Conservation (phyloP, 1,140 invertebrate species). For the Drosophila miranda region DNA sequence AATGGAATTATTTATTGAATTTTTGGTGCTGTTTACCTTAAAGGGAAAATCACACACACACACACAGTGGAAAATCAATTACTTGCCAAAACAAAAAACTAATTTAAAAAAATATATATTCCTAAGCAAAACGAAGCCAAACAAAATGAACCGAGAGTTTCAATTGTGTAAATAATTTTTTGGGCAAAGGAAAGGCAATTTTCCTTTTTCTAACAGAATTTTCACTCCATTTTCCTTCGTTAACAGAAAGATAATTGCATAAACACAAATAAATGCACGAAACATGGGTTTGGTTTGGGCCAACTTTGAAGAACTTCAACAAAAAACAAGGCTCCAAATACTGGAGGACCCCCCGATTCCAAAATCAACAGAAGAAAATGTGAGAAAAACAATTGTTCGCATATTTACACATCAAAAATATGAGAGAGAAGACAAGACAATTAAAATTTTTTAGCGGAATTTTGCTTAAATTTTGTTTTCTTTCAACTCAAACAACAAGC, state of each 20-base stretch:
- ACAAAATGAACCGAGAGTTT: constrained; percentile 51
- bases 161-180: constrained; percentile 55
- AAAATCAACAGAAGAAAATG: constrained; percentile 43
- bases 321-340: constrained; percentile 8
- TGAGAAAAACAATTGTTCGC: constrained; percentile 29
- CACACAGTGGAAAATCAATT: too few relatives aligned
- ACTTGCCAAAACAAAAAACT: too few relatives aligned
- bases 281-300: constrained; percentile 46
- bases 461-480: constrained; percentile 3
- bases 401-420: constrained; percentile 70
- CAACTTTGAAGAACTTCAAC: constrained; percentile 60
- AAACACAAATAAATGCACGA: constrained; percentile 59
- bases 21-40: constrained; percentile 5
- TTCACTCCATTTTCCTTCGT: constrained; percentile 9
- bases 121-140: constrained; percentile 20
- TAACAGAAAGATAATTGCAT: constrained; percentile 48
- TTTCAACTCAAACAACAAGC: neutral
- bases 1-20: constrained; percentile 49
- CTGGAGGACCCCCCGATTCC: constrained; percentile 20
- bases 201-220: neutral
- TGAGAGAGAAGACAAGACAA: constrained; percentile 35
- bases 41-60: too few relatives aligned
- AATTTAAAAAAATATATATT: too few relatives aligned
- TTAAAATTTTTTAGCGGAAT: constrained; percentile 37
- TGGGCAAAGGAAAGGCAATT: constrained; percentile 41